These are phyloP conservation scores for Dipodomys spectabilis DNA, from an alignment of 2,113 vertebrate genomes.

Conservation along the genomic window DNA sequence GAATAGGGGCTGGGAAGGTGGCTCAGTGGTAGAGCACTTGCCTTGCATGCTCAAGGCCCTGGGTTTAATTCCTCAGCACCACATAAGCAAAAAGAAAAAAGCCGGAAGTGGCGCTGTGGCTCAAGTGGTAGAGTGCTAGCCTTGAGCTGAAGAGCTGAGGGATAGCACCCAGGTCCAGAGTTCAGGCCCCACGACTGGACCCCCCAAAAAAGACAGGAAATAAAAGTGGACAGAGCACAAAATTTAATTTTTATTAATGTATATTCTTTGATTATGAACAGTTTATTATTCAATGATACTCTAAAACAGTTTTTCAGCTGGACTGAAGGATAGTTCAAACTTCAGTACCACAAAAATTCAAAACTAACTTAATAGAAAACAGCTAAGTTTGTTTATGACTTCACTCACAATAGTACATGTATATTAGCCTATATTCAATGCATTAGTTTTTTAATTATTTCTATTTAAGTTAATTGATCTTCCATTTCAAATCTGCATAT, in stretches of 20 bases:
- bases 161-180: too few relatives aligned
- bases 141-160: too few relatives aligned
- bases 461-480: neutral
- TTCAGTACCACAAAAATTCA: too few relatives aligned
- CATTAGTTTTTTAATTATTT: neutral
- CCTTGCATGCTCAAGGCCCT: too few relatives aligned
- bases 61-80: too few relatives aligned
- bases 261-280: neutral
- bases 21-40: too few relatives aligned
- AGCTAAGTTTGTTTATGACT: neutral
- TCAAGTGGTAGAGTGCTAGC: too few relatives aligned
- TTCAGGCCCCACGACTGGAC: neutral
- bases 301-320: neutral
- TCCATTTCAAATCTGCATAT: neutral
- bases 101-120: too few relatives aligned
- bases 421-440: neutral
- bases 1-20: too few relatives aligned
- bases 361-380: neutral
- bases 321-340: too few relatives aligned
- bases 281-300: neutral
- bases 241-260: slow-evolving; percentile 5
- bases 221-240: neutral
- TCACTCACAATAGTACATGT: neutral
- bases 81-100: too few relatives aligned
- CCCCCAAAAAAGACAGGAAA: neutral